Evolutionary conservation across 2,797 vertebrate genomes (phyloP), one percentile per base, ranked within the genome.

Genomic region (Helostoma temminkii): DNA sequence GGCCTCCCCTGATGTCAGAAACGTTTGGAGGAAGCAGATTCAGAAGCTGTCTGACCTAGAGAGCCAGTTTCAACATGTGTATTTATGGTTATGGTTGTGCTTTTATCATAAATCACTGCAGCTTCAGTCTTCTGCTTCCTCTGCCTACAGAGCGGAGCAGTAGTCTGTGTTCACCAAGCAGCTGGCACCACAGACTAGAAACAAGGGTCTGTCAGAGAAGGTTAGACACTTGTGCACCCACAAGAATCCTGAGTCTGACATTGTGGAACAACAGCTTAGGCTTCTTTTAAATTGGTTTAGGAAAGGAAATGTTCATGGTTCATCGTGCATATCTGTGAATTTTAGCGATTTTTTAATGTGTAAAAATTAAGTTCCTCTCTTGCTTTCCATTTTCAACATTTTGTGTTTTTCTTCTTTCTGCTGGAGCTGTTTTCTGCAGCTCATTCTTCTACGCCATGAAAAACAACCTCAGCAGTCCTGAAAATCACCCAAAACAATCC

Each of bases 231-330:
- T 50, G 56, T 64, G 50, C 41, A 81, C 39, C 87, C 87, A 81
- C 83, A 90, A 88, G 80, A 89, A 91, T 90, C 73, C 81, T 16
- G 58, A 74, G 37, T 64, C 46, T 64, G 72, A 61, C 59, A 50
- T 16, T 26, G 42, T 25, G 28, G 55, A 42, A 52, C 63, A 36
- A 48, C 53, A 61, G 56, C 79, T 63, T 16, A 21, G 42, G 26
- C 75, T 42, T 61, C 42, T 74, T 74, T 73, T 22, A 36, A 60
- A 41, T 32, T 21, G 30, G 9, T 47, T 16, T 14, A 53, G 47
- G 18, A 10, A 12, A 22, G 76, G 64, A 69, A 42, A 49, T 30
- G 47, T 37, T 68, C 5, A 9, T 16, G 32, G 60, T 70, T 45
- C 56, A 69, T 80, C 62, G 52, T 22, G 46, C 37, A 73, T 67